Conservation (phyloP, 2,888 invertebrate genomes). For the Eupsilia transversa region DNA sequence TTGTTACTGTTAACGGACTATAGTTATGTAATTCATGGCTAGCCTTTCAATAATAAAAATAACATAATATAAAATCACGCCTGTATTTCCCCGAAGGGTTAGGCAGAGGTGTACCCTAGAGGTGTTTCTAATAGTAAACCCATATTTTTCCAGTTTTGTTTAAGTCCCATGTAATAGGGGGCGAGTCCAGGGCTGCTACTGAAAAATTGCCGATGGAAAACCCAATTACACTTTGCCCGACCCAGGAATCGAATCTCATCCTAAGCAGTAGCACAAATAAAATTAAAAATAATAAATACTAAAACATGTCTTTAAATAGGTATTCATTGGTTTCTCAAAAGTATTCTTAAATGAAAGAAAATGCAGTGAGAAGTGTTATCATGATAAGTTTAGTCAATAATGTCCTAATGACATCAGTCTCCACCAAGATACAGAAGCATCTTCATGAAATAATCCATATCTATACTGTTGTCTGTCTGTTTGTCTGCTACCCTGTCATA, state of each 20-base stretch:
- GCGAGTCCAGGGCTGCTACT: too few species aligned
- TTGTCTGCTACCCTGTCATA: not conserved
- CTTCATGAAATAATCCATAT: not conserved
- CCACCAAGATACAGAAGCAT: not conserved
- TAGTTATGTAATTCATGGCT: not conserved
- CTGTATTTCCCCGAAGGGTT: too few species aligned
- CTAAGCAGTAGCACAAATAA: too few species aligned
- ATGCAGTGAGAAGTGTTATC: not conserved
- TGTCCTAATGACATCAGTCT: not conserved
- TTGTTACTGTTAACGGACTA: not conserved
- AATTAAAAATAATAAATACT: not conserved
- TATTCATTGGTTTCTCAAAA: not conserved
- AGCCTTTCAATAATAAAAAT: not conserved
- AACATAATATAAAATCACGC: too few species aligned
- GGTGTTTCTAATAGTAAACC: too few species aligned
- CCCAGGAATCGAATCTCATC: too few species aligned
- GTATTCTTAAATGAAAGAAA: not conserved
- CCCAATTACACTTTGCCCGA: too few species aligned
- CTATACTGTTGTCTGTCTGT: not conserved
- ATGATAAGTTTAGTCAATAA: not conserved
- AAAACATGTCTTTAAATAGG: not conserved
- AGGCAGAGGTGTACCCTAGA: too few species aligned
- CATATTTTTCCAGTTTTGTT: too few species aligned
- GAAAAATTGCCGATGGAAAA: too few species aligned
- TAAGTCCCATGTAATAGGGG: too few species aligned